These are phyloP conservation scores for Lycaena phlaeas DNA, from an alignment of 2,888 invertebrate species.

Conservation along the genomic window DNA sequence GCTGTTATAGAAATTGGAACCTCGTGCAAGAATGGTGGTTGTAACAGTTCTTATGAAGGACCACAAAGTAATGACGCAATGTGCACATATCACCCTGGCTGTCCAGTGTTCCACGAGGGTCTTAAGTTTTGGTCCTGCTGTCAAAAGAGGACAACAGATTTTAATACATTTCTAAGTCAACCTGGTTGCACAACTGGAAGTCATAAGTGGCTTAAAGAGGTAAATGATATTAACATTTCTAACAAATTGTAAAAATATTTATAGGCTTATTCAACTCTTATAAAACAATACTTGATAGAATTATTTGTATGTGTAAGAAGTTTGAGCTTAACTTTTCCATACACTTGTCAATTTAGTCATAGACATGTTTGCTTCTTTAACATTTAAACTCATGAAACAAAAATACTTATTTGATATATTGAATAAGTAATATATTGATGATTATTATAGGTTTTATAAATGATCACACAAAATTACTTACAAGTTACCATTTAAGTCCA, in stretches of 20 bases:
- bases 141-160: constrained; percentile 92
- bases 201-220: constrained; percentile 90
- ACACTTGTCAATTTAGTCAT: no score
- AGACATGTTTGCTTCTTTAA: no score
- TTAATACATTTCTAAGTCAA: constrained; percentile 92
- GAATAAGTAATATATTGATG: no score
- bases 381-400: no score
- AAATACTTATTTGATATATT: no score
- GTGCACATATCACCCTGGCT: constrained; percentile 90
- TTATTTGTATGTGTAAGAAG: no score
- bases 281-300: no score
- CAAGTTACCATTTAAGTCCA: no score
- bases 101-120: constrained; percentile 96
- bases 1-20: constrained; percentile 77
- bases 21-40: constrained; percentile 88
- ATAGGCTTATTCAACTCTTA: no score
- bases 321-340: no score
- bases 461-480: no score
- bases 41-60: constrained; percentile 79
- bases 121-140: constrained; percentile 99
- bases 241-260: neutral
- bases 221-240: constrained; percentile 26
- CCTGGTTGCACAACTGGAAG: constrained; percentile 88
- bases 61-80: constrained; percentile 72
- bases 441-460: no score